phyloP scores from a whole-genome alignment of 2,888 invertebrate species.

The Galerucella nymphaeae region DNA sequence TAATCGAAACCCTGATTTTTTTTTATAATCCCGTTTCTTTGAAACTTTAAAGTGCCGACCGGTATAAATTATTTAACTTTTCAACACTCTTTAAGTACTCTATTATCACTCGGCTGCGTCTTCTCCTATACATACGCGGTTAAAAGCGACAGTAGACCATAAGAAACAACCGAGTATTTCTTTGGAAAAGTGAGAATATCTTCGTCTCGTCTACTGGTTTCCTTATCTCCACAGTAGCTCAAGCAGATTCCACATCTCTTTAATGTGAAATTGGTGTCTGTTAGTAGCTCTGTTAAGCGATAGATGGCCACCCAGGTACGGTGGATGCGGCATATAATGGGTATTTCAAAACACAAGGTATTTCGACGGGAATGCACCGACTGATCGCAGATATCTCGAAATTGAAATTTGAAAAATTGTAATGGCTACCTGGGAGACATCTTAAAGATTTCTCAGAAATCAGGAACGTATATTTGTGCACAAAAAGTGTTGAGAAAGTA shows the following conservation, averaged over 20 bases:
- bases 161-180: constrained; percentile 30
- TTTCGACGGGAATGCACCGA: constrained; percentile 26
- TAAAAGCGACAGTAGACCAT: constrained; percentile 59
- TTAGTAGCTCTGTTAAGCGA: constrained; percentile 57
- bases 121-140: constrained; percentile 46
- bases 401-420: constrained; percentile 33
- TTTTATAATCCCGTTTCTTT: no score
- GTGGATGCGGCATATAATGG: constrained; percentile 29
- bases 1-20: no score
- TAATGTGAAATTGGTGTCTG: constrained; percentile 63
- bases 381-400: constrained; percentile 23
- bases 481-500: no score
- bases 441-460: no score
- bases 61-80: constrained; percentile 61
- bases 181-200: constrained; percentile 27
- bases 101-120: constrained; percentile 58
- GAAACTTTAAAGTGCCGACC: no score
- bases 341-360: constrained; percentile 22
- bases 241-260: constrained; percentile 59
- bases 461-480: no score
- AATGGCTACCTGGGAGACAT: constrained; percentile 3
- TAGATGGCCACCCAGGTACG: constrained; percentile 62
- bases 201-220: constrained; percentile 19
- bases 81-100: constrained; percentile 59
- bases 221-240: constrained; percentile 64